Evolutionary conservation across 1,140 invertebrate genomes (phyloP), one percentile per base, ranked within the genome.

Genomic region (Drosophila orosa): DNA sequence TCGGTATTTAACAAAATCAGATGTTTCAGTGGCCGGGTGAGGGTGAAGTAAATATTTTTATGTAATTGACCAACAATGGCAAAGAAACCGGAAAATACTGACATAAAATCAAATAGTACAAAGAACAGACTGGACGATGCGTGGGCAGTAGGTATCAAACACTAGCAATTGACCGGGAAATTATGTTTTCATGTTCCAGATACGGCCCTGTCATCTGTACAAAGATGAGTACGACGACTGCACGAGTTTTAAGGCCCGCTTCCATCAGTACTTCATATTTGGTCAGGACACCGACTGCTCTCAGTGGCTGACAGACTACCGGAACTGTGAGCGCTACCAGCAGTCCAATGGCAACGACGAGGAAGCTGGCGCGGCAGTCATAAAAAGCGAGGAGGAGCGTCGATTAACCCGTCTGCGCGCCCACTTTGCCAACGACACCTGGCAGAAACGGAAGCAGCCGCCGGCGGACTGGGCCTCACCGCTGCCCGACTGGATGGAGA

Each of bases 191-290:
- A 1, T 3, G 5, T 91, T 92, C 22, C 73, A 96, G 96, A 94
- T 96, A 40, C 93, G 95, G 79, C 94, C 95, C 10, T 97, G 96
- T 92, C 82, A 93, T 15, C 47, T 94, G 4, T 97, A 97, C 90
- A 93, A 95, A 75, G 95, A 96, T 60, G 96, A 97, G 93, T 96
- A 96, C 80, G 93, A 93, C 31, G 96, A 97, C 63, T 98, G 97
- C 86, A 95, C 83, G 60, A 95, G 95, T 74, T 92, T 96, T 13
- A 95, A 92, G 92, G 95, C 93, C 12, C 93, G 96, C 73, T 97
- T 98, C 90, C 95, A 98, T 91, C 97, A 98, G 91, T 96, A 97
- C 86, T 98, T 97, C 90, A 94, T 97, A 45, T 93, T 93, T 92
- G 97, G 97, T 5, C 92, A 96, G 82, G 90, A 91, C 3, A 40